A percentile compares a stretch with the other conserved stretches of the same genome.
Evolutionary conservation across 2,888 invertebrate species (phyloP).

Genomic region (Julus scandinavius): DNA sequence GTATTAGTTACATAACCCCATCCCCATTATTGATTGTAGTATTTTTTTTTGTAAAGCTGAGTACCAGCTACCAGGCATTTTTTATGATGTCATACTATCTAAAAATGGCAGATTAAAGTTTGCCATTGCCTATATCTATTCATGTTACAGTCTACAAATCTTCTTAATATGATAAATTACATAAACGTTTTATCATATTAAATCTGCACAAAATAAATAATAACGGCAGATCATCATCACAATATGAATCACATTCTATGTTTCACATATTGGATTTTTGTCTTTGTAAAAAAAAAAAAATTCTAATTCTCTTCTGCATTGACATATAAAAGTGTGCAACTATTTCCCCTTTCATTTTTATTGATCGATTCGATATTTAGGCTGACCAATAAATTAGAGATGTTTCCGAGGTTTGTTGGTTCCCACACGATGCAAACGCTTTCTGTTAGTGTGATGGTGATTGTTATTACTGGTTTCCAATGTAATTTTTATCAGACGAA

Average conservation of each 20-base stretch:
- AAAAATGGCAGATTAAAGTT: too few species aligned
- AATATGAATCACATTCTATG: background rate
- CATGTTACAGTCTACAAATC: too few species aligned
- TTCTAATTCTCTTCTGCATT: background rate
- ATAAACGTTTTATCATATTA: background rate
- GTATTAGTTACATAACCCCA: too few species aligned
- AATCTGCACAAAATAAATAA: background rate
- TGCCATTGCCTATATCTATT: too few species aligned
- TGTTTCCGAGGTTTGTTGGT: conserved; percentile 20
- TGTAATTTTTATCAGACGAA: conserved; percentile 44
- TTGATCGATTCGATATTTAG: conserved; percentile 24
- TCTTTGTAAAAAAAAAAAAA: background rate
- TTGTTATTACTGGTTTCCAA: conserved; percentile 46
- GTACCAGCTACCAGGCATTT: too few species aligned
- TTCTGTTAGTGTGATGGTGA: conserved; percentile 39
- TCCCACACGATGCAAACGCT: conserved; percentile 45
- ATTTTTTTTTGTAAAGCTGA: too few species aligned
- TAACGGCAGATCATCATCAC: background rate
- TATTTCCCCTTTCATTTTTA: conserved; percentile 9
- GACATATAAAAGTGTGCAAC: conserved; percentile 6
- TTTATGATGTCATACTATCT: too few species aligned
- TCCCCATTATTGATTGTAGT: too few species aligned
- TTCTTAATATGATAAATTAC: too few species aligned
- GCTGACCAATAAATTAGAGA: conserved; percentile 44
- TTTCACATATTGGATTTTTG: background rate